Base-by-base conservation (phyloP, 1,140 invertebrate species). In the Tetranychus urticae region DNA sequence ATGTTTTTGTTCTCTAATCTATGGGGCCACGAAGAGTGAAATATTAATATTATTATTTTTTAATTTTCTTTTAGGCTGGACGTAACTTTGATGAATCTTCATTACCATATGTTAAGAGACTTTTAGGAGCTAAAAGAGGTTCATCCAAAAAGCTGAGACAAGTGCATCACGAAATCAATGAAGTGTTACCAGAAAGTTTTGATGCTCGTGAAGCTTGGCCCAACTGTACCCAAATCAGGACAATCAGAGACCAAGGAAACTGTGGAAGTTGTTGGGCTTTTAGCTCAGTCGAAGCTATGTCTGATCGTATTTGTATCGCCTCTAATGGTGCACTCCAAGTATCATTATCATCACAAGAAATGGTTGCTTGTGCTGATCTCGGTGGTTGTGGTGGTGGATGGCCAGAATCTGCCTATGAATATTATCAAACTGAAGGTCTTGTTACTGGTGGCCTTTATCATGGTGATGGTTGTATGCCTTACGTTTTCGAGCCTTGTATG, bases 401-500 rank as follows among this genome's bases (percentile, higher is more conserved):
- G 64, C 74, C 74, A 34, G 60, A 64, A 7, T 64, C 63, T 36
- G 76, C 76, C 13, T 77, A 75, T 75, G 57, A 67, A 10, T 76
- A 70, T 65, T 75, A 66, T 67, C 63, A 66, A 50, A 61, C 63
- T 1, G 14, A 33, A 33, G 62, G 62, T 8, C 72, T 88, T 58
- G 88, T 93, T 1, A 87, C 82, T 62, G 89, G 89, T 58, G 88
- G 88, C 2, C 76, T 78, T 60, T 92, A 81, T 69, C 80, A 80
- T 56, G 81, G 1, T 74, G 80, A 45, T 36, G 72, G 68, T 74
- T 94, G 89, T 71, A 77, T 79, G 65, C 88, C 88, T 2, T 93
- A 94, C 67, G 77, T 80, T 66, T 83, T 93, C 62, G 71, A 77
- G 31, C 83, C 85, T 0, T 94, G 90, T 71, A 88, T 92, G 69